These are phyloP conservation scores for Martes martes DNA, from an alignment of 2,113 vertebrate species.

Conservation along the genomic window DNA sequence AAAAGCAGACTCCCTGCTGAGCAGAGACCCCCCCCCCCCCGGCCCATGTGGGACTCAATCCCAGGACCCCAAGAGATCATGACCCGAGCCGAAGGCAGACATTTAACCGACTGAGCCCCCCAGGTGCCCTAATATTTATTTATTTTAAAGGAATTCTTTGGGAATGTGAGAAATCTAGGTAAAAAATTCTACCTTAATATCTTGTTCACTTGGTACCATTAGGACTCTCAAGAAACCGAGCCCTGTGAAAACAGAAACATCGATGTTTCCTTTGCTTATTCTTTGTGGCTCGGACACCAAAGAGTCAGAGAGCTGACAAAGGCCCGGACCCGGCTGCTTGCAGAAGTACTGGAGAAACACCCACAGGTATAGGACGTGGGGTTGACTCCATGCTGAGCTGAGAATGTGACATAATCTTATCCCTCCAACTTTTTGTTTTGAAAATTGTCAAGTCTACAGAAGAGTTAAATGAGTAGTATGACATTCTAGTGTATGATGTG, in stretches of 20 bases:
- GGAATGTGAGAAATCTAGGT: not conserved
- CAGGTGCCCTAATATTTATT: not conserved
- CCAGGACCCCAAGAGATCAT: not conserved
- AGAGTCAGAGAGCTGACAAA: not conserved
- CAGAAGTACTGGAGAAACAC: not conserved
- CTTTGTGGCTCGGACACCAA: not conserved
- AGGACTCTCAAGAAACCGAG: not conserved
- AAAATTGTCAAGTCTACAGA: not conserved
- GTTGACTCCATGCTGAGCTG: not conserved
- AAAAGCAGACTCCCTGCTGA: not conserved
- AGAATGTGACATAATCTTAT: not conserved
- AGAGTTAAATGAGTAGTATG: not conserved
- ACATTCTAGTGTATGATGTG: no score
- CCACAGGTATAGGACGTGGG: not conserved
- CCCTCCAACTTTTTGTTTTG: not conserved
- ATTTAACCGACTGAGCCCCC: not conserved
- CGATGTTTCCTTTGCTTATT: not conserved
- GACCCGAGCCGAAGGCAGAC: not conserved
- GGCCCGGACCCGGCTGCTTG: not conserved
- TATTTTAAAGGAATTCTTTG: not conserved
- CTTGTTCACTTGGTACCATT: not conserved
- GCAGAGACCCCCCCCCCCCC: not conserved
- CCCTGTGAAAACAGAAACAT: not conserved
- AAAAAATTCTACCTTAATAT: not conserved
- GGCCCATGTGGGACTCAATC: rapidly evolving